Conservation (phyloP, 2,888 invertebrate species). For the Icerya purchasi region DNA sequence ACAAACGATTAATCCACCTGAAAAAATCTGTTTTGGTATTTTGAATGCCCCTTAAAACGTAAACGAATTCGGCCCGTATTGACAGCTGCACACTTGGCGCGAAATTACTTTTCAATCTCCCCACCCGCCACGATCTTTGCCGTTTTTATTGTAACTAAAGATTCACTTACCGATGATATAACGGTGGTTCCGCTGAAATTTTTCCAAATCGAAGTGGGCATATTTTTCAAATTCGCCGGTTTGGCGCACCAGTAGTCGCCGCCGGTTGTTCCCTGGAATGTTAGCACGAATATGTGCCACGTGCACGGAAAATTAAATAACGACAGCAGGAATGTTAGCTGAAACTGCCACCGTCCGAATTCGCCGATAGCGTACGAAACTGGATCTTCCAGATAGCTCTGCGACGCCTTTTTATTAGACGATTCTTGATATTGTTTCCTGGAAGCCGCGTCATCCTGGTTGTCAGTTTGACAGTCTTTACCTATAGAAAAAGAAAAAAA, state of each 20-base stretch:
- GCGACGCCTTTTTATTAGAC: not conserved
- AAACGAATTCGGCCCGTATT: no score
- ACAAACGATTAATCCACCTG: no score
- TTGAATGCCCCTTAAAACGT: no score
- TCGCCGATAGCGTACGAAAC: constrained; percentile 47
- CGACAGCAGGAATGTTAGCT: constrained; percentile 49
- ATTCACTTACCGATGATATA: constrained; percentile 4
- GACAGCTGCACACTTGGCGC: no score
- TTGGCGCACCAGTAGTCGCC: constrained; percentile 44
- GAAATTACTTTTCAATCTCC: no score
- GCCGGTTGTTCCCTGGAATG: constrained; percentile 45
- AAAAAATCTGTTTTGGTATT: no score
- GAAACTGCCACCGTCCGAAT: constrained; percentile 53
- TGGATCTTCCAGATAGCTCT: constrained; percentile 28
- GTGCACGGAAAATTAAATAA: constrained; percentile 59
- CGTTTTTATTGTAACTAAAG: no score
- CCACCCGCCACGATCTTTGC: no score
- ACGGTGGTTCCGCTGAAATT: constrained; percentile 35
- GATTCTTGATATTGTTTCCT: not conserved
- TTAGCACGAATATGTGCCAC: constrained; percentile 55
- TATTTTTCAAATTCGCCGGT: constrained; percentile 32
- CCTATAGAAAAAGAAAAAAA: not conserved
- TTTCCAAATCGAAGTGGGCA: constrained; percentile 37
- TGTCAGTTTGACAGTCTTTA: not conserved
- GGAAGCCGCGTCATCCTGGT: not conserved